phyloP scores from a whole-genome alignment of 2,888 invertebrate genomes.

The Seira sanloemensis region DNA sequence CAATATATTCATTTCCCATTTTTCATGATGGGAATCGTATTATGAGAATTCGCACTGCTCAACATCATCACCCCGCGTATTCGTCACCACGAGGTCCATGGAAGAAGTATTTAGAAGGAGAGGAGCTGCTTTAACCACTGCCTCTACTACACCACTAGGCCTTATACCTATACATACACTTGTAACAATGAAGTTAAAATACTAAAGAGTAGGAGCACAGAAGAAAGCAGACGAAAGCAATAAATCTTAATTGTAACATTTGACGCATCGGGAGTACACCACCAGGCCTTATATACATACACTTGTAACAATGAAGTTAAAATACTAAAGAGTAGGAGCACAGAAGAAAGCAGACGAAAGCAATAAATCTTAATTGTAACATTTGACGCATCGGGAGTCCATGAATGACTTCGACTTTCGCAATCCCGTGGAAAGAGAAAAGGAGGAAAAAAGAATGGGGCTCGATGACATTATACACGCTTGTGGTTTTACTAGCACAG shows the following conservation, averaged over 20 bases:
- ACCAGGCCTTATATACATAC: too few relatives aligned
- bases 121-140: too few relatives aligned
- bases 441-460: not conserved
- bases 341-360: constrained; percentile 52
- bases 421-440: not conserved
- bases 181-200: not conserved
- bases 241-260: constrained; percentile 69
- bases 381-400: constrained; percentile 61
- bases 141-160: too few relatives aligned
- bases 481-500: not conserved
- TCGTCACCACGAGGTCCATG: not conserved
- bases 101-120: not conserved
- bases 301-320: not conserved
- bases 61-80: not conserved
- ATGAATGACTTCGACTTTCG: not conserved
- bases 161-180: not conserved
- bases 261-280: constrained; percentile 61
- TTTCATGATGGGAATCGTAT: not conserved
- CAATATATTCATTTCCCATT: not conserved
- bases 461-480: not conserved
- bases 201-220: not conserved
- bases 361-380: constrained; percentile 69
- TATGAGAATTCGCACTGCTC: not conserved
- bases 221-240: constrained; percentile 61
- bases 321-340: not conserved